Percentiles rank a stretch among this genome's conserved stretches.
These are phyloP conservation scores for Ectobius pallidus DNA, from an alignment of 2,888 invertebrate species.

Conservation along the genomic window DNA sequence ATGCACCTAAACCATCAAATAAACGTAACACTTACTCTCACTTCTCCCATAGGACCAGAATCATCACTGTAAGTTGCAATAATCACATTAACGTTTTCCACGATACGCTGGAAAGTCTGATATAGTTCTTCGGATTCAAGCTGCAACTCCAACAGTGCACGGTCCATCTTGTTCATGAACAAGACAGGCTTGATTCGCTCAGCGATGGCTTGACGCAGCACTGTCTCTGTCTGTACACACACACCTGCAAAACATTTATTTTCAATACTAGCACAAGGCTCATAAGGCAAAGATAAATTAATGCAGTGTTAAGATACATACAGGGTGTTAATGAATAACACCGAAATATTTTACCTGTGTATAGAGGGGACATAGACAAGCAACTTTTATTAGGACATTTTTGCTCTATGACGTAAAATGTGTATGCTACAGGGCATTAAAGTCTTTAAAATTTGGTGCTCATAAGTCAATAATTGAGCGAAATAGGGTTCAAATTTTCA, in stretches of 20 bases:
- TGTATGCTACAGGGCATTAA: no score
- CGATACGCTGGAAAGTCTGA: conserved; percentile 99
- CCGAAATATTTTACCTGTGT: no score
- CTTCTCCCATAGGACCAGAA: conserved; percentile 98
- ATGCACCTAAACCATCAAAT: no score
- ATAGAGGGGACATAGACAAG: no score
- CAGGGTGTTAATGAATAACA: no score
- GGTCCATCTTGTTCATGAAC: conserved; percentile 99
- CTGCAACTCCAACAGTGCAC: conserved; percentile 96
- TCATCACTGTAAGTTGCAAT: conserved; percentile 99
- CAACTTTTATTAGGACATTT: no score
- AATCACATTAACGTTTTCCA: conserved; percentile 99
- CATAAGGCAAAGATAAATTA: no score
- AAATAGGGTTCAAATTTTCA: no score
- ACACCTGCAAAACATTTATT: conserved; percentile 74
- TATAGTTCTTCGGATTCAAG: conserved; percentile 95
- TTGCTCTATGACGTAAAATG: no score
- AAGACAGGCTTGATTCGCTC: conserved; percentile 99
- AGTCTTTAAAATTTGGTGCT: no score
- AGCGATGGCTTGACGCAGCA: conserved; percentile 98
- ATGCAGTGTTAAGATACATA: no score
- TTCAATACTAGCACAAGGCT: neutral
- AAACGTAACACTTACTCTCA: conserved; percentile 77
- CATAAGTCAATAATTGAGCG: no score
- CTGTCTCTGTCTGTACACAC: conserved; percentile 99